Evolutionary conservation across 2,888 invertebrate species (phyloP), one percentile per base, ranked within the genome.

Genomic region (Stenoptilia bipunctidactyla): DNA sequence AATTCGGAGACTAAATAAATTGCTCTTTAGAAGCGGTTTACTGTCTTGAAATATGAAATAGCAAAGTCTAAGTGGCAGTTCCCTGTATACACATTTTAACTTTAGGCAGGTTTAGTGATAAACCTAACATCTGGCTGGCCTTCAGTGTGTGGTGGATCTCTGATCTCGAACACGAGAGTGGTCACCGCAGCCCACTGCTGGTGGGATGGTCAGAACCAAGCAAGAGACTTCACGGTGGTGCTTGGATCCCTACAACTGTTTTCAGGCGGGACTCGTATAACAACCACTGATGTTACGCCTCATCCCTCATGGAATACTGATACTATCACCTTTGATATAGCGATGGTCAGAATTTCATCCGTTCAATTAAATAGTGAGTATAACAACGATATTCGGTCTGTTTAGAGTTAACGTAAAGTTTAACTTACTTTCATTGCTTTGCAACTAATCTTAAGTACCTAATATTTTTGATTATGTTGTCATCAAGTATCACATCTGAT

Each of bases 101-200:
- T 48, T 2, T 47, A 80, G 80, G 73, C 65, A 9, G 80, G 80
- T 0, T 66, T 82, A 15, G 45, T 77, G 13, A 55, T 63, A 0
- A 61, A 52, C 0, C 45, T 82, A 0, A 68, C 62, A 0, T 58
- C 61, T 0, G 69, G 74, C 0, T 59, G 53, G 55, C 61, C 65
- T 0, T 80, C 82, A 2, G 48, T 80, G 8, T 82, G 82, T 15
- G 79, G 80, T 0, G 80, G 80, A 0, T 60, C 75, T 1, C 55
- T 82, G 2, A 44, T 80, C 15, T 76, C 79, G 2, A 50, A 52
- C 30, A 74, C 58, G 0, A 50, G 70, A 5, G 61, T 79, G 6
- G 50, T 82, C 1, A 76, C 79, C 0, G 82, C 80, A 1, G 80
- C 77, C 0, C 80, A 82, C 39, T 80, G 80, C 53, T 82, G 79